These are phyloP conservation scores for Melanotaenia trifasciata DNA, from an alignment of 2,797 vertebrate genomes.

Conservation along the genomic window DNA sequence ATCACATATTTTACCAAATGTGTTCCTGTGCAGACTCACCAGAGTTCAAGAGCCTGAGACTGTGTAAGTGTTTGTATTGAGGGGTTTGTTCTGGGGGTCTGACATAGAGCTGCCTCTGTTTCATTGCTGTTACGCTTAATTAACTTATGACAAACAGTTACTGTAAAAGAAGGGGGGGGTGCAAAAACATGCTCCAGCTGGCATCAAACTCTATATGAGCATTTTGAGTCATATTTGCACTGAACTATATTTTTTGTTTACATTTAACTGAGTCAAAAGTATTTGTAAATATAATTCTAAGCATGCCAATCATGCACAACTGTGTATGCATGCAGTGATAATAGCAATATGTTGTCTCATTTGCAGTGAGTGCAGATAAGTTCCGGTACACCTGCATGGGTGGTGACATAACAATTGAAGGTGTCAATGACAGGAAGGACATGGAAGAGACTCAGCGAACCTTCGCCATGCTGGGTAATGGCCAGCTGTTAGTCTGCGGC, in stretches of 20 bases:
- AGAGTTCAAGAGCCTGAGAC: conserved; percentile 88
- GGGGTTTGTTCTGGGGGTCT: background rate
- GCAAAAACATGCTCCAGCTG: background rate
- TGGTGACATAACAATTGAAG: conserved; percentile 87
- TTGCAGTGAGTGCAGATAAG: conserved; percentile 88
- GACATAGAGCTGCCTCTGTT: conserved; percentile 6
- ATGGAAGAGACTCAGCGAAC: conserved; percentile 93
- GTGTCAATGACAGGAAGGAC: conserved; percentile 88
- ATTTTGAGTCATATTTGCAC: background rate
- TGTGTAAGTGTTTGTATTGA: conserved; percentile 84
- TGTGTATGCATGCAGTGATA: background rate
- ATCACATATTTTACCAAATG: conserved; percentile 98
- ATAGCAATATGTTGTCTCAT: conserved; percentile 21
- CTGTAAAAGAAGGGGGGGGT: background rate
- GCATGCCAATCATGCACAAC: background rate
- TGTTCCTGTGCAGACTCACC: conserved; percentile 91
- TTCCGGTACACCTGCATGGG: conserved; percentile 93
- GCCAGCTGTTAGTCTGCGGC: background rate
- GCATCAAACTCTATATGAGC: background rate
- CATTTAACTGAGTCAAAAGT: background rate
- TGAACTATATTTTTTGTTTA: background rate
- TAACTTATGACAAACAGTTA: background rate
- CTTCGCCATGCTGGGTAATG: conserved; percentile 90
- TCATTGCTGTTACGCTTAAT: conserved; percentile 1
- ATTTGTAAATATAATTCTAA: background rate